A percentile compares a stretch with the other conserved stretches of the same genome.
phyloP scores from a whole-genome alignment of 2,888 invertebrate species.

The Clistopyga incitator region DNA sequence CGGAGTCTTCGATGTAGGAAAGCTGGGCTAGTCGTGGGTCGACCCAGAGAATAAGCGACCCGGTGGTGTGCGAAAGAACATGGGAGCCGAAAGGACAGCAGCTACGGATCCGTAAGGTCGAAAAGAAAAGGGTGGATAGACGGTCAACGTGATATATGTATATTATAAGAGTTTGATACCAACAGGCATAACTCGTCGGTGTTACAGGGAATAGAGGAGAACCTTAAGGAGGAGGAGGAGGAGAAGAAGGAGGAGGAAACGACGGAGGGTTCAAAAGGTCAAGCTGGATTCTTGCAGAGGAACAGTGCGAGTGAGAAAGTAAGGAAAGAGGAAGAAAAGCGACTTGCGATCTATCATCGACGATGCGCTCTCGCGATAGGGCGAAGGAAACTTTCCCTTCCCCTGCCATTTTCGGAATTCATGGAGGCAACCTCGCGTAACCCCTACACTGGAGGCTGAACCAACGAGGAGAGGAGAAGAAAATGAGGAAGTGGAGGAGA shows the following conservation, averaged over 20 bases:
- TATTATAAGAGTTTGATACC: slow-evolving; percentile 22
- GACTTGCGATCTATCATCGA: slow-evolving; percentile 50
- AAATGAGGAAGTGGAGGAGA: slow-evolving; percentile 18
- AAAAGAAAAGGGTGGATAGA: slow-evolving; percentile 10
- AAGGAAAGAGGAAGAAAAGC: slow-evolving; percentile 1
- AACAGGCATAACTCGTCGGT: slow-evolving; percentile 40
- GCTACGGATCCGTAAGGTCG: background rate
- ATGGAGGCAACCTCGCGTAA: background rate
- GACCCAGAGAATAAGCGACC: background rate
- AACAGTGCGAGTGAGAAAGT: background rate
- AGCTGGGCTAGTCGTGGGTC: background rate
- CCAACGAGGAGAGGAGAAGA: background rate
- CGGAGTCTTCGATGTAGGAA: background rate
- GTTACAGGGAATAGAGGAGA: background rate
- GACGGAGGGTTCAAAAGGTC: slow-evolving; percentile 38
- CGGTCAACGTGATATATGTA: slow-evolving; percentile 12
- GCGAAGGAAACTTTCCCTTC: slow-evolving; percentile 9
- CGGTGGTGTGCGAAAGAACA: background rate
- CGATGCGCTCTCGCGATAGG: slow-evolving; percentile 36
- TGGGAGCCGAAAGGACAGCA: slow-evolving; percentile 4
- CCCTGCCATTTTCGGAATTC: slow-evolving; percentile 32
- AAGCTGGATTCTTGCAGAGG: slow-evolving; percentile 10
- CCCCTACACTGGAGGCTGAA: background rate
- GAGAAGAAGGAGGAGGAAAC: background rate
- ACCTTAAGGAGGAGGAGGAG: background rate